Evolutionary conservation across 2,888 invertebrate species (phyloP).

Genomic region (Prosapia bicincta): DNA sequence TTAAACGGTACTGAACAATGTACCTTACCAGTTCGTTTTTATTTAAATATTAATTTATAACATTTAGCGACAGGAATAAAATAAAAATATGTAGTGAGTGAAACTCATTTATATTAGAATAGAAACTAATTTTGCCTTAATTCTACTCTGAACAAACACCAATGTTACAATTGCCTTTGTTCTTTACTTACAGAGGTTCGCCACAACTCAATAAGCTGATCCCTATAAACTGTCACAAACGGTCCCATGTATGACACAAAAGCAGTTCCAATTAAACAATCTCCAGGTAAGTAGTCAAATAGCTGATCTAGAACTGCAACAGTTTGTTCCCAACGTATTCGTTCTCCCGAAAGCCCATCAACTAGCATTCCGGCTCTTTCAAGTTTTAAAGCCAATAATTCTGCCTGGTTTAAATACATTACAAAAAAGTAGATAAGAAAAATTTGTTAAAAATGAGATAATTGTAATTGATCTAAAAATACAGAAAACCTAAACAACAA

Average conservation of each 20-base stretch:
- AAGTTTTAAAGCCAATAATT: slow-evolving; percentile 66
- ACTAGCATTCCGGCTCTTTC: slow-evolving; percentile 82
- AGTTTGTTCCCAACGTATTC: slow-evolving; percentile 74
- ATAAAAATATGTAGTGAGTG: no score
- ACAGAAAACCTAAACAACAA: no score
- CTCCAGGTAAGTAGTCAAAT: slow-evolving; percentile 75
- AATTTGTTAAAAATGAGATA: no score
- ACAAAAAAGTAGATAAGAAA: not conserved
- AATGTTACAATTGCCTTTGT: no score
- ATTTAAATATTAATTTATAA: no score
- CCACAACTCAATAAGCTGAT: slow-evolving; percentile 65
- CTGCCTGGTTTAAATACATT: slow-evolving; percentile 49
- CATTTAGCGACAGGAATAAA: no score
- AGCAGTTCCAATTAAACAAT: slow-evolving; percentile 80
- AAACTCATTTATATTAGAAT: no score
- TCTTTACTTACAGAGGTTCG: slow-evolving; percentile 54
- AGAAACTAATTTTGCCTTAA: no score
- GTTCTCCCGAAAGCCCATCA: slow-evolving; percentile 76
- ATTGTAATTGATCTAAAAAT: no score
- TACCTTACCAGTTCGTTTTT: no score
- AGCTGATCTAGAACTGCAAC: slow-evolving; percentile 66
- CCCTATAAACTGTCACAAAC: slow-evolving; percentile 79
- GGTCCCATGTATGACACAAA: slow-evolving; percentile 88
- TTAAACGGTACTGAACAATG: no score
- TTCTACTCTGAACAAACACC: no score